Base-by-base conservation (phyloP, 2,797 vertebrate species). In the Heteromormyrus szaboi region DNA sequence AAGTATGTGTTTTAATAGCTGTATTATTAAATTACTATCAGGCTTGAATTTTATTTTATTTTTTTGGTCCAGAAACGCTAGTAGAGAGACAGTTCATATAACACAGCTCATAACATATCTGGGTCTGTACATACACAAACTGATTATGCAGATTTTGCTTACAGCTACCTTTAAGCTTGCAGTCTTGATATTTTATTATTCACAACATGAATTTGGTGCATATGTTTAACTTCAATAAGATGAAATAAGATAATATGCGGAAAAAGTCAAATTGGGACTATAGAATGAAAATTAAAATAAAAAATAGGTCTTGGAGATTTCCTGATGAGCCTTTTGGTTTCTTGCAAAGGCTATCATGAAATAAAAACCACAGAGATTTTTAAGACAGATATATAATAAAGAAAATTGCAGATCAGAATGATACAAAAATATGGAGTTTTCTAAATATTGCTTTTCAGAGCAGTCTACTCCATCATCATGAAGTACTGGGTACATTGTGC, bases 401-500 rank as follows among this genome's bases (percentile, higher is more conserved):
- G 46, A 51, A 85, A 85, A 85, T 50, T 51, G 44, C 46, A 85
- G 83, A 85, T 46, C 44, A 85, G 48, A 85, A 85, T 29, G 9
- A 50, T 50, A 83, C 19, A 50, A 48, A 48, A 50, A 85, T 81
- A 51, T 85, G 79, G 14, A 83, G 44, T 46, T 46, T 85, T 85
- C 83, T 50, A 51, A 85, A 25, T 85, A 85, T 53, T 33, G n/a
- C 44, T 29, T 50, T 85, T 46, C n/a, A 81, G 76, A n/a, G 22
- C n/a, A 51, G 83, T 85, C 48, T 85, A 29, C 48, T 85, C 48
- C 48, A 50, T 51, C 83, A 50, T 85, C 83, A 85, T 85, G 83
- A 85, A 51, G 48, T 85, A 51, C 46, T 50, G 48, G 83, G 83
- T 85, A 17, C 44, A 51, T 33, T 81, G 76, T 81, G 76, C 76